Conservation (phyloP, 2,888 invertebrate genomes). For the Agriopis leucophaearia region DNA sequence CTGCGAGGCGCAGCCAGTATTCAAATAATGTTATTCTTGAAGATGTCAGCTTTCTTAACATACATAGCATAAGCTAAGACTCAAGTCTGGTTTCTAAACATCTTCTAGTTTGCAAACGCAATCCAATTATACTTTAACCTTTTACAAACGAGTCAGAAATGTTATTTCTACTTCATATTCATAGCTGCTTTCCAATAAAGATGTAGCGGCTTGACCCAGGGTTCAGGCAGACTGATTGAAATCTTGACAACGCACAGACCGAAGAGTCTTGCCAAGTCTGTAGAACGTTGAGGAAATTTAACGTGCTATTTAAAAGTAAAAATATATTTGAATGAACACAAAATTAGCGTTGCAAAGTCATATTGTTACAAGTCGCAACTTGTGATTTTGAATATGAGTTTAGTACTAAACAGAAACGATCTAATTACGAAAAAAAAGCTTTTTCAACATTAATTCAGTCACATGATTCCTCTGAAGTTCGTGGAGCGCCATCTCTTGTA, state of each 20-base stretch:
- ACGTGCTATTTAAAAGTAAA: neutral
- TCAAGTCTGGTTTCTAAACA: slow-evolving; percentile 32
- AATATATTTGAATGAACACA: neutral
- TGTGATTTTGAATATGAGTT: neutral
- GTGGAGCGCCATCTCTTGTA: too few species aligned
- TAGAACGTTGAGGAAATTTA: neutral
- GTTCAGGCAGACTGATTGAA: slow-evolving; percentile 50
- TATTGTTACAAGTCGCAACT: neutral
- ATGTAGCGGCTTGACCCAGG: slow-evolving; percentile 46
- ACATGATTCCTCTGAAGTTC: too few species aligned
- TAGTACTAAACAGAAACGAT: neutral
- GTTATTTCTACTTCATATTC: slow-evolving; percentile 36
- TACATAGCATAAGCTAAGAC: neutral
- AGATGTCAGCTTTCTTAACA: slow-evolving; percentile 7
- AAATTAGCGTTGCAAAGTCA: neutral
- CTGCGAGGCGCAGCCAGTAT: too few species aligned
- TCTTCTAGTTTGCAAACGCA: slow-evolving; percentile 31
- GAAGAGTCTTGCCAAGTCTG: slow-evolving; percentile 21
- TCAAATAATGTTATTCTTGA: neutral
- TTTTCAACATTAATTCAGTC: too few species aligned
- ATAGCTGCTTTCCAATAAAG: slow-evolving; percentile 46
- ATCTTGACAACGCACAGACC: slow-evolving; percentile 43
- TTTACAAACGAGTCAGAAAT: slow-evolving; percentile 28
- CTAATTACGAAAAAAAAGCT: too few species aligned
- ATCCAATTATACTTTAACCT: slow-evolving; percentile 26